A percentile compares a stretch with the other conserved stretches of the same genome.
Conservation (phyloP, 35 echinoderm and acorn worm genomes). For the Chiridota heheva region DNA sequence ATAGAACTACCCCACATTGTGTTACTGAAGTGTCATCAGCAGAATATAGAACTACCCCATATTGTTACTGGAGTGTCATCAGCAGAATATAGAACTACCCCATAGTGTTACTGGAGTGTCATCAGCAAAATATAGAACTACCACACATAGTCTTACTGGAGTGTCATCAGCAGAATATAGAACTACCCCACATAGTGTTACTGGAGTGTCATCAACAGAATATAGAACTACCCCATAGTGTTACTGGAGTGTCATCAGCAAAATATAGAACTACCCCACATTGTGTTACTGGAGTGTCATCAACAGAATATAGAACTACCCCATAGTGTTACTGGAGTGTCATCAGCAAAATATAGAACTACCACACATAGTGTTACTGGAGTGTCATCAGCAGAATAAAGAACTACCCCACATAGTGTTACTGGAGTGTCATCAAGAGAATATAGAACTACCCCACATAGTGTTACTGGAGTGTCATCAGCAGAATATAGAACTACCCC, state of each 20-base stretch:
- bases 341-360: too few relatives aligned
- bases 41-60: conserved; percentile 58
- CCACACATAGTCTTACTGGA: conserved; percentile 47
- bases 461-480: conserved; percentile 44
- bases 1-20: conserved; percentile 54
- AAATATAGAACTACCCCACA: conserved; percentile 63
- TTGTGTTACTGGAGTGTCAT: conserved; percentile 42
- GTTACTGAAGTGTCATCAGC: conserved; percentile 50
- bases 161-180: conserved; percentile 57
- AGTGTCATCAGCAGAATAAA: conserved; percentile 49
- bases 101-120: conserved; percentile 40
- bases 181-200: conserved; percentile 52
- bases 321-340: conserved; percentile 44
- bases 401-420: conserved; percentile 51
- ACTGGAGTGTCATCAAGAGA: conserved; percentile 58
- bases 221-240: conserved; percentile 54
- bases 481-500: conserved; percentile 60
- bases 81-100: conserved; percentile 60
- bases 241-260: conserved; percentile 50
- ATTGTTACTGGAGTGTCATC: conserved; percentile 53
- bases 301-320: conserved; percentile 58
- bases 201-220: conserved; percentile 49
- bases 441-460: conserved; percentile 60
- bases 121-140: too few relatives aligned
- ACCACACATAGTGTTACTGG: conserved; percentile 53